Evolutionary conservation across 2,797 vertebrate genomes (phyloP).

Genomic region (Knipowitschia caucasica): DNA sequence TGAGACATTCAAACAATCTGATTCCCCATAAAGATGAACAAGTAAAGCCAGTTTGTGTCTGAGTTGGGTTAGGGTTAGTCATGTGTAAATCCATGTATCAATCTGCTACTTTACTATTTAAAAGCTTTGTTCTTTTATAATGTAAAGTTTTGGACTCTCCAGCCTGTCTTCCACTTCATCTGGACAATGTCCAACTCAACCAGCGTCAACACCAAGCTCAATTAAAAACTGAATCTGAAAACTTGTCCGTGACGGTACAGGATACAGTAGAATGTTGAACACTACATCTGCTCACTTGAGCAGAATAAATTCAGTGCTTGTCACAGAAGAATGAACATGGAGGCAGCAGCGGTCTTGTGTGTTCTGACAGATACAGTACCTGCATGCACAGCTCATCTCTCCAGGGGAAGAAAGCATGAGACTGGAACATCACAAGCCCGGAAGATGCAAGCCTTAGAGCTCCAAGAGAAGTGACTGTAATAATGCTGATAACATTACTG

Average conservation of each 20-base stretch:
- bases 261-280: conserved; percentile 7
- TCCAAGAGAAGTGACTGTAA: conserved; percentile 47
- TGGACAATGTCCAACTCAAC: too few relatives aligned
- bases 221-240: neutral
- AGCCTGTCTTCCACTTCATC: too few relatives aligned
- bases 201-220: neutral
- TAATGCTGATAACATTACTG: conserved; percentile 25
- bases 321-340: conserved; percentile 32
- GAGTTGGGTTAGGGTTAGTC: too few relatives aligned
- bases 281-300: conserved; percentile 14
- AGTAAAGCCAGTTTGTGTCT: too few relatives aligned
- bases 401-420: conserved; percentile 51
- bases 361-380: conserved; percentile 58
- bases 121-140: too few relatives aligned
- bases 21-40: too few relatives aligned
- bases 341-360: conserved; percentile 30
- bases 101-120: too few relatives aligned
- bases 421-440: conserved; percentile 49
- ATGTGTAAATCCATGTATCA: too few relatives aligned
- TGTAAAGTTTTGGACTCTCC: too few relatives aligned
- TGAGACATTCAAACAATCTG: too few relatives aligned
- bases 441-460: conserved; percentile 47
- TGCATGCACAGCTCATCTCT: conserved; percentile 52
- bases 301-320: conserved; percentile 42
- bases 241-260: conserved; percentile 4